Evolutionary conservation across 2,888 invertebrate species (phyloP), one percentile per base, ranked within the genome.

Genomic region (Resseliella maxima): DNA sequence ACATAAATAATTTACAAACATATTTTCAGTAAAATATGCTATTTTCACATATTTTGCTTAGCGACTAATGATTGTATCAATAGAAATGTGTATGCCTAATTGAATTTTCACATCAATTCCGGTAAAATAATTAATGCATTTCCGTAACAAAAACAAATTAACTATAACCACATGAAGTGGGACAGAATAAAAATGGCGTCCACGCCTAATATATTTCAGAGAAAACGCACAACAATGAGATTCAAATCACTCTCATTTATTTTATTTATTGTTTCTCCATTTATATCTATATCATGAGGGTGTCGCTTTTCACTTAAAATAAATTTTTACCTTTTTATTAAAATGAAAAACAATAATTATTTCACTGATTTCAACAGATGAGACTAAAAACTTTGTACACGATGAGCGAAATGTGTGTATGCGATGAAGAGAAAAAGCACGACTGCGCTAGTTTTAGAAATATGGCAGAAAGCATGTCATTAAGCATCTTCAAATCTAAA

Each of bases 391-490:
- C 5, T 24, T 8, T 41, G 24, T 59, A 24, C 1, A 59, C 2
- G 12, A 59, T 24, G 15, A n/a, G 31, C 1, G 18, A 31, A 31
- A 35, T 24, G 24, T 72, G 31, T 72, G 31, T 31, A 72, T 72
- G 72, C 15, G 3, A 15, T 31, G 31, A 31, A 31, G 72, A n/a
- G n/a, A 72, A 72, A 72, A 31, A 72, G 72, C 72, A 72, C 72
- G 72, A 72, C 72, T 72, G 31, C 72, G 72, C 72, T 35, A 31
- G 15, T 72, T 72, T 72, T n/a, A 31, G 31, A 72, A 72, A 72
- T 31, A 72, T 72, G 72, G 72, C 72, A 72, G 72, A 72, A 31
- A 31, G 72, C 72, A 21, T 72, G 72, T 31, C 72, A 72, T 72
- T 72, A 15, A 31, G 72, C 72, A 72, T 72, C 72, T 24, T 24